phyloP scores from a whole-genome alignment of 2,797 vertebrate species.

The Etheostoma nigrum region DNA sequence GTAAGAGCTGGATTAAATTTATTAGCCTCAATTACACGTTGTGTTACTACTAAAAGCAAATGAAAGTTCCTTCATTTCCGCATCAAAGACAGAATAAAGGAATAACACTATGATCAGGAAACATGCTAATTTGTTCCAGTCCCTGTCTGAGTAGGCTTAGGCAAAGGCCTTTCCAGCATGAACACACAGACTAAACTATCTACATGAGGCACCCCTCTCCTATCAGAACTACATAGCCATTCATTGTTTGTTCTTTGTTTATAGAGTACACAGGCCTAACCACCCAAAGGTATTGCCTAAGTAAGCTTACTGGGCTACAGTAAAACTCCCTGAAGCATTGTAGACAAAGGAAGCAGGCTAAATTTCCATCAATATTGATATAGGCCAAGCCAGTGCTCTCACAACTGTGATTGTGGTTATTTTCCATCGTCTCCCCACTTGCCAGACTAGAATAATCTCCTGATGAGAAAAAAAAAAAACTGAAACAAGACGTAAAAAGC shows the following conservation, averaged over 20 bases:
- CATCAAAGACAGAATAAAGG: slow-evolving; percentile 25
- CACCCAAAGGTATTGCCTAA: slow-evolving; percentile 82
- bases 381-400: slow-evolving; percentile 72
- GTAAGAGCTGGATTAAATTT: slow-evolving; percentile 24
- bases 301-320: slow-evolving; percentile 80
- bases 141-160: slow-evolving; percentile 30
- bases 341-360: slow-evolving; percentile 79
- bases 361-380: slow-evolving; percentile 83
- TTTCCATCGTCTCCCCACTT: slow-evolving; percentile 73
- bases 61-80: slow-evolving; percentile 19
- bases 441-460: slow-evolving; percentile 75
- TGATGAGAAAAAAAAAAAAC: slow-evolving; percentile 67
- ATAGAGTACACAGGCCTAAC: slow-evolving; percentile 69
- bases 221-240: slow-evolving; percentile 63
- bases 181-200: slow-evolving; percentile 64
- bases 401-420: slow-evolving; percentile 74
- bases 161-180: slow-evolving; percentile 44
- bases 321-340: slow-evolving; percentile 79
- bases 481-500: slow-evolving; percentile 71
- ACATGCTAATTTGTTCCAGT: slow-evolving; percentile 43
- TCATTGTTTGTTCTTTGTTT: slow-evolving; percentile 80
- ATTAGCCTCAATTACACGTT: slow-evolving; percentile 37
- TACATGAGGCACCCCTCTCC: slow-evolving; percentile 67
- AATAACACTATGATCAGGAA: slow-evolving; percentile 37
- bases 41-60: slow-evolving; percentile 29